Evolutionary conservation across 2,888 invertebrate species (phyloP), one percentile per base, ranked within the genome.

Genomic region (Leptinotarsa peninsularis): DNA sequence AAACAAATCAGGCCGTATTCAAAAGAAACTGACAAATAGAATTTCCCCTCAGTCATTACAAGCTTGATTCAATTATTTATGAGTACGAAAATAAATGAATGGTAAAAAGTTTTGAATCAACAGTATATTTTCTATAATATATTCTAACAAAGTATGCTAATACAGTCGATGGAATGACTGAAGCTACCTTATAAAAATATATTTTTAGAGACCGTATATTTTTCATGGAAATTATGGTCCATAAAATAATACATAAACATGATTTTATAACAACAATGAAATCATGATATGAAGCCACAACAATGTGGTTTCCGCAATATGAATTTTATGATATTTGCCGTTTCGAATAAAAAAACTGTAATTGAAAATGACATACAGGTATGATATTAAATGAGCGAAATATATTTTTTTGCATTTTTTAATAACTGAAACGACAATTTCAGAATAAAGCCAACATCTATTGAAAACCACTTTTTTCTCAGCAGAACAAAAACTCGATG

Each of bases 241-340:
- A 63, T 63, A 63, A 63, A 63, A 43, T 33, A 27, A 63, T 43
- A 43, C 63, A 63, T 63, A 63, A 63, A 63, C 43, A 63, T 63
- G 63, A 63, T 33, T 63, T 43, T 63, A 63, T 43, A 63, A 27
- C 63, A 33, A 63, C 33, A 33, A 33, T 63, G 63, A 63, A 33
- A 43, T 63, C 33, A n/a, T 63, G 13, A 43, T 43, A 63, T 63
- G 15, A 63, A 33, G n/a, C 33, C 63, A 63, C 63, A 63, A 63
- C 43, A 43, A 63, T 63, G 63, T 63, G 63, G 33, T 43, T 63
- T 33, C 43, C 63, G 33, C 63, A 18, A 33, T 13, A 63, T 33
- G 27, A 60, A 13, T 23, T 60, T 27, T 15, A 60, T 60, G 60
- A 13, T 18, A 58, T 27, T 60, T 60, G n/a, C 5, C 17, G 18